Base-by-base conservation (phyloP, 2,113 vertebrate species). In the Pollimyrus isidori region DNA sequence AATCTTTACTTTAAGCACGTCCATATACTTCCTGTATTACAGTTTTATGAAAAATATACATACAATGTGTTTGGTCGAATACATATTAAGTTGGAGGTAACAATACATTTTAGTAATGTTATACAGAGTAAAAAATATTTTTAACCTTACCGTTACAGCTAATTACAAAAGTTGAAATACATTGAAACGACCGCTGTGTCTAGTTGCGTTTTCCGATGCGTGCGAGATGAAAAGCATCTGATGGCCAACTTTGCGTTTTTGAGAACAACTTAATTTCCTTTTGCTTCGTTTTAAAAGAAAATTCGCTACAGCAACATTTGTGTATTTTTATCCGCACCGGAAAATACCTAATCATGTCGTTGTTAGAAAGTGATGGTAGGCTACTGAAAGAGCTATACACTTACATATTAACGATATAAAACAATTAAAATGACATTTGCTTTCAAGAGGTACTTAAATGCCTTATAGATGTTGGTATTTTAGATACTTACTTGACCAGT, bases 401-500 rank as follows among this genome's bases (percentile, higher is more conserved):
- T 76, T 76, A 19, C 35, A 35, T 42, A 80, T 80, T 80, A 42
- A 80, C 19, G 1, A 80, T 80, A 80, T 42, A 80, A 42, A 42
- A 4, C 73, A 80, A 42, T 39, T 15, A 11, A 80, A 80, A 80
- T 42, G 35, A 39, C 15, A 39, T 42, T 80, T 80, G 35, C 73
- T 7, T 19, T 42, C 13, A 19, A 19, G 73, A 80, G 73, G 35
- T 19, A 19, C 73, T 35, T 35, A 42, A 4, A 17, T 35, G 30
- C 4, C 35, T 39, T 15, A 17, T 76, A 76, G 11, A 83, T 42
- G 76, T 46, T 84, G 21, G 82, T 46, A 86, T 52, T 53, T 87
- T 50, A 58, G 52, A 56, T 87, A 58, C 65, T 87, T 89, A 86
- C 49, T 93, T 85, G 88, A 94, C 92, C 92, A 91, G 92, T 88